Evolutionary conservation across 1,140 invertebrate genomes (phyloP).

Genomic region (Subanguina moxae): DNA sequence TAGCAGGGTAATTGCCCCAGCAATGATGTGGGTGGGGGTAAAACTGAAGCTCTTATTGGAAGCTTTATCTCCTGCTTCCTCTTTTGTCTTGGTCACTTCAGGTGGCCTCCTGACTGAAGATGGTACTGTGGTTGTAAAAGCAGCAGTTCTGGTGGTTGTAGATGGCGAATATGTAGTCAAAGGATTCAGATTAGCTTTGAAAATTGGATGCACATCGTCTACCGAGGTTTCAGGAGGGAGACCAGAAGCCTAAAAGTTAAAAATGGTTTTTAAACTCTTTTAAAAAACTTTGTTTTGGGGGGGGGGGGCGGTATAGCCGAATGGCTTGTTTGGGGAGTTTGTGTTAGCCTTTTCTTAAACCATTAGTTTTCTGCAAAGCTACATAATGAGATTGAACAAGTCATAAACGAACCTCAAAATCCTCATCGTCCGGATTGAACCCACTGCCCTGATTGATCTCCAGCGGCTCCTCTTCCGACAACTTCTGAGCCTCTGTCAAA

Average conservation of each 20-base stretch:
- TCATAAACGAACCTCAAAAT: constrained; percentile 1
- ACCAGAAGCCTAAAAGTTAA: background rate
- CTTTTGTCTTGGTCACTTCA: background rate
- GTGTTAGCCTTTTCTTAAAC: background rate
- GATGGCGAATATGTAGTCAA: background rate
- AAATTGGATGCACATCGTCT: background rate
- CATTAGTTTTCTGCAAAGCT: background rate
- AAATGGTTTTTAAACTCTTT: too few species aligned
- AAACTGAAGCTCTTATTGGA: background rate
- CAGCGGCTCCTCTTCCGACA: constrained; percentile 13
- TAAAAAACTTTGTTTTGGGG: background rate
- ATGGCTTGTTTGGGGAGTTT: background rate
- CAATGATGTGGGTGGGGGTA: background rate
- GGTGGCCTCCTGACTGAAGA: background rate
- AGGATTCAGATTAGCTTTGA: background rate
- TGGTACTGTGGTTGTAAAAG: background rate
- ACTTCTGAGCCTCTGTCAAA: background rate
- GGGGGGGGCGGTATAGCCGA: background rate
- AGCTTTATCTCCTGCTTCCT: too few species aligned
- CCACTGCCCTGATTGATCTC: constrained; percentile 1
- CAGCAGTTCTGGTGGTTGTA: background rate
- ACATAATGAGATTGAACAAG: background rate
- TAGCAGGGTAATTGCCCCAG: background rate
- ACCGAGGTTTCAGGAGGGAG: background rate
- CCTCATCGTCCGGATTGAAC: constrained; percentile 9